Base-by-base conservation (phyloP, 2,888 invertebrate genomes). In the Drosophila yooni region DNA sequence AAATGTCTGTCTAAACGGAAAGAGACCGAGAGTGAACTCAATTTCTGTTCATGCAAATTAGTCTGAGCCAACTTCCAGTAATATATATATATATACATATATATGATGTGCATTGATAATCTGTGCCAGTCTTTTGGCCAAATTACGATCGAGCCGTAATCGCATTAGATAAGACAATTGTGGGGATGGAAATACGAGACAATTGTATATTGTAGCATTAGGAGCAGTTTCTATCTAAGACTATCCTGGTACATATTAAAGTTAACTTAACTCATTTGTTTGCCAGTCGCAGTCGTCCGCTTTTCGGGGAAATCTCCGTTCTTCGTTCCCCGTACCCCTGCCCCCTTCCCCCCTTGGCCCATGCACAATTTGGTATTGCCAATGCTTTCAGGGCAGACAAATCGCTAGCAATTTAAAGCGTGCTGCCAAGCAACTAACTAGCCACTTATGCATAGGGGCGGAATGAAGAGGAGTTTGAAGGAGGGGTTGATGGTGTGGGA, bases 361-460 rank as follows among this genome's bases (percentile, higher is more conserved):
- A 15, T n/a, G 21, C 10, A 53, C 38, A 43, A 63, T 15, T 46
- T 25, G 8, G 46, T 8, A 46, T 64, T 62, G 65, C 58, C 61
- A 68, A 72, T 70, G 79, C 79, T 70, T 72, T 62, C 61, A 63
- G 64, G 43, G 46, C 59, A 71, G 72, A 83, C 70, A 82, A 82
- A 83, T 84, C 56, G 73, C 33, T 68, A 36, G 71, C 78, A 73
- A 82, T 80, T 80, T 76, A 66, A 80, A 76, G 62, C 70, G 70
- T 78, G 81, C 75, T 81, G 75, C 81, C 81, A 81, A 81, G 81
- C 81, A 73, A 81, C 81, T 74, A 72, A 73, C 59, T 75, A 76
- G 76, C 75, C 73, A 76, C 83, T 82, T 74, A 75, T 75, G 59
- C 63, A 65, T 43, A 73, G 56, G 56, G 25, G n/a, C 33, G 68